Base-by-base conservation (phyloP, 2,888 invertebrate species). In the Branchipolynoe longqiensis region DNA sequence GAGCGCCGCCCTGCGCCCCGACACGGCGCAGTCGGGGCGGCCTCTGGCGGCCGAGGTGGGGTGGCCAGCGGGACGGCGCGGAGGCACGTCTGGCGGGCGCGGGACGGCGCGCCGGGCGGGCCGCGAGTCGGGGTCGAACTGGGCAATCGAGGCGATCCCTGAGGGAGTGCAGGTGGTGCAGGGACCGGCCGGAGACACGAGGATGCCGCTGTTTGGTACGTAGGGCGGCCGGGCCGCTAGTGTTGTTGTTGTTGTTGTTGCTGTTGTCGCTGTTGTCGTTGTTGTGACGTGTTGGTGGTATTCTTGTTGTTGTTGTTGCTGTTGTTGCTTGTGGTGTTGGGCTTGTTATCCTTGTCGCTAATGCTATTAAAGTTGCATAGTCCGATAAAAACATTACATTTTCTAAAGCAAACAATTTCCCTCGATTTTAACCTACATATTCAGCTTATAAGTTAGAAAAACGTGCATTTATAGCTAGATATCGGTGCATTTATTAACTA, bases 191-290 rank as follows among this genome's bases (percentile, higher is more conserved):
- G 87, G 74, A 58, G 91, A 91, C 81, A 91, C 93, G 18, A 90
- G 92, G 81, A 90, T 93, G 83, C 93, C 93, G 0, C 87, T 93
- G 1, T 93, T 93, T 87, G 93, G 93, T 93, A 90, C 90, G 93
- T 89, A 62, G 2, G 18, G 48, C 18, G 18, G 18, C 48, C n/a
- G n/a, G n/a, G n/a, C n/a, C n/a, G n/a, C n/a, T n/a, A n/a, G n/a
- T n/a, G n/a, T 62, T 8, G 25, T 14, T 6, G 25, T 12, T 54
- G 54, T 54, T 54, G 18, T 54, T 54, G 54, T 12, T 54, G 14
- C 54, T 54, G 54, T 54, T 54, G 14, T 14, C 12, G 54, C 12
- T 54, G 18, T 54, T 54, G 54, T 12, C 18, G 54, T 12, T 54
- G 54, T 14, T n/a, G n/a, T n/a, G n/a, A n/a, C n/a, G n/a, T n/a